Evolutionary conservation across 2,797 vertebrate genomes (phyloP).

Genomic region (Choloepus didactylus): DNA sequence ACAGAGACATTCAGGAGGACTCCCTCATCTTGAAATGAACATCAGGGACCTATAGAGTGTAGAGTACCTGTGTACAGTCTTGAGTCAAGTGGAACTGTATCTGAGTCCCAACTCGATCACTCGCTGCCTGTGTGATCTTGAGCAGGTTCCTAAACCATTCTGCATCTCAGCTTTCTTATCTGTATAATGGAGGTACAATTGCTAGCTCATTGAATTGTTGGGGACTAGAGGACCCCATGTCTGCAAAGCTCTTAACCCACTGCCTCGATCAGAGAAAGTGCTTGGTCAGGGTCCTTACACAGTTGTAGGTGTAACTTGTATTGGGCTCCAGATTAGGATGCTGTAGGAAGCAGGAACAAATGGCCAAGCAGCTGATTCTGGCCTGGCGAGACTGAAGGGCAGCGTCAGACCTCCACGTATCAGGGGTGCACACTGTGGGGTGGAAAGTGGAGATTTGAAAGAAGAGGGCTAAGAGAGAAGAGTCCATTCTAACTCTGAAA

Average conservation of each 20-base stretch:
- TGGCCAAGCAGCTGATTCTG: neutral
- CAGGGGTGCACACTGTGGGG: rapidly evolving
- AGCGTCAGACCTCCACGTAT: neutral
- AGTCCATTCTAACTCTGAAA: no score
- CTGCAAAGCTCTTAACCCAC: no score
- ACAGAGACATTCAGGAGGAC: no score
- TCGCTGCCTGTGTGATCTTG: neutral
- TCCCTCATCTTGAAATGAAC: neutral
- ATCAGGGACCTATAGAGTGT: no score
- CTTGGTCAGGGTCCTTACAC: neutral
- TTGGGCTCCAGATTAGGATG: neutral
- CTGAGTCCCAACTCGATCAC: neutral
- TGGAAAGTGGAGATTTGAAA: neutral
- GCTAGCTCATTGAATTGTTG: neutral
- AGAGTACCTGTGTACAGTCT: no score
- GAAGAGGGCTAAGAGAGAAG: neutral
- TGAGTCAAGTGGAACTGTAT: neutral
- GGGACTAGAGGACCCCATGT: neutral
- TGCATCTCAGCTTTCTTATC: neutral
- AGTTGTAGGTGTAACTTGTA: no score
- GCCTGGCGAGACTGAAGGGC: neutral
- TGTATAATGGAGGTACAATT: neutral
- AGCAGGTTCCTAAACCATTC: neutral
- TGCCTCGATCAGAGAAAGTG: neutral
- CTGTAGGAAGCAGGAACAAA: neutral